Base-by-base conservation (phyloP, 2,113 vertebrate genomes). In the Platycercus adscitus region DNA sequence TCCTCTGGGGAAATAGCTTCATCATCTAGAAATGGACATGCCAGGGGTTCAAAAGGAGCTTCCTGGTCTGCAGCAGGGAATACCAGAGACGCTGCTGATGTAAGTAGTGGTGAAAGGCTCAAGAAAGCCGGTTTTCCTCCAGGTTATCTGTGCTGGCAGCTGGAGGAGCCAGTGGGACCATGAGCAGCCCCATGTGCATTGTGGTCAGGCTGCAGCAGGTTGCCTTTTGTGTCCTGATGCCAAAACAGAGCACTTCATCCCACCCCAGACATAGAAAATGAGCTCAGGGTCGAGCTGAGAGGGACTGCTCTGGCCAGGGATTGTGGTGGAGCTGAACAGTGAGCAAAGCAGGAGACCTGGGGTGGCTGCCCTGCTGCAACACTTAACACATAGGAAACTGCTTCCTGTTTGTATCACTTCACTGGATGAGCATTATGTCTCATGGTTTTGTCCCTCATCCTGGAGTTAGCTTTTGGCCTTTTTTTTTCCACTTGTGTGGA, bases 311-410 rank as follows among this genome's bases (percentile, higher is more conserved):
- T 77, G 47, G 16, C 17, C 53, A 47, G 47, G 1, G 43, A 23
- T 25, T 55, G 58, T 33, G 25, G n/a, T 0, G 0, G 44, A 52
- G 55, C 69, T 6, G 26, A 16, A 46, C 78, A 46, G 37, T 5
- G 29, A 75, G 72, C 53, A 66, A 11, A 64, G 76, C 75, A 21
- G 91, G 44, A 71, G 60, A 29, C 46, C 39, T 10, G 58, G 53
- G 11, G 46, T 1, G 3, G 31, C 41, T 1, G 4, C 50, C 43
- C 49, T 1, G 0, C 8, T 11, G 58, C 58, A 11, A 15, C 47
- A 11, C 18, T 53, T 25, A 12, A 7, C n/a, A 1, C 3, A 2
- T 37, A 58, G 70, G 33, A 41, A 60, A n/a, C 28, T 2, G 1
- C 9, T 2, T 69, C 56, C 56, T 13, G 1, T 26, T 87, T 60